phyloP scores from a whole-genome alignment of 2,797 vertebrate genomes.

The Pantherophis vulpinus region DNA sequence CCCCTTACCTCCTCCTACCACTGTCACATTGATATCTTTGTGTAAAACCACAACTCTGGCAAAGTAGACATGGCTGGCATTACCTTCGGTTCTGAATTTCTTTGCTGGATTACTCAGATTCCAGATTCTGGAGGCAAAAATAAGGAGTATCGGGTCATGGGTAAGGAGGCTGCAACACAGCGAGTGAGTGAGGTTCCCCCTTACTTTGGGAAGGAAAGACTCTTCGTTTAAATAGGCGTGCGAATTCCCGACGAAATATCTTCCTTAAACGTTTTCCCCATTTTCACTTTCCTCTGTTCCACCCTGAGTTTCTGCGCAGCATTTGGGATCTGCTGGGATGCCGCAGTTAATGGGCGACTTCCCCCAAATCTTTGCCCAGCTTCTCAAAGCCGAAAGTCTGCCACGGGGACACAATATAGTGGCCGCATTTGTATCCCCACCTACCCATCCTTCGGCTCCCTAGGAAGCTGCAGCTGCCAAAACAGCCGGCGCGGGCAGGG shows the following conservation, averaged over 20 bases:
- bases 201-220: not conserved
- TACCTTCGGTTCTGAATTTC: constrained; percentile 98
- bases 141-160: not conserved
- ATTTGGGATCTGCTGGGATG: constrained; percentile 73
- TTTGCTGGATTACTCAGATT: constrained; percentile 82
- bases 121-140: constrained; percentile 80
- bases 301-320: constrained; percentile 93
- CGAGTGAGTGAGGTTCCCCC: no score
- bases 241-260: constrained; percentile 88
- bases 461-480: not conserved
- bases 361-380: no score
- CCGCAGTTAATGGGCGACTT: no score
- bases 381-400: not conserved
- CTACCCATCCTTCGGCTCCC: not conserved
- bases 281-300: constrained; percentile 95
- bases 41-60: constrained; percentile 94
- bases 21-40: constrained; percentile 94
- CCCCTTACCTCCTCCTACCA: constrained; percentile 95
- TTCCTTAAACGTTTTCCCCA: constrained; percentile 94
- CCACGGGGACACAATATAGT: not conserved
- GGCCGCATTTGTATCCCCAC: not conserved
- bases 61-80: constrained; percentile 92
- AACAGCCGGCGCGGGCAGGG: not conserved
- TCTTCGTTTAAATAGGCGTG: constrained; percentile 89
- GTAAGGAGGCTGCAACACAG: rapidly evolving